These are phyloP conservation scores for rabbit (Oryctolagus cuniculus) DNA, from an alignment of 2,113 vertebrate species.

Conservation along the genomic window mOryCun1.1 NC_091443.1:41263001-41263500, in stretches of 20 bases:
- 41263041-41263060: background rate
- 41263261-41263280: constrained; percentile 10
- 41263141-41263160: background rate
- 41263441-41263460: background rate
- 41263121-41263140: background rate
- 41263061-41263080: background rate
- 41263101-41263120: background rate
- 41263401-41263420: background rate
- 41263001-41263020: constrained; percentile 35
- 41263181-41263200: constrained; percentile 6
- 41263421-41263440: background rate
- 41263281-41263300: background rate
- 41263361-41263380: background rate
- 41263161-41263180: constrained; percentile 12
- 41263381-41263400: constrained; percentile 8
- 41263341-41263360: background rate
- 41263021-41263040: constrained; percentile 12
- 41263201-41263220: background rate
- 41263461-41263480: background rate
- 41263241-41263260: background rate
- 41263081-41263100: constrained; percentile 16
- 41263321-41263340: background rate
- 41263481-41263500: background rate
- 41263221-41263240: background rate
- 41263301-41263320: constrained; percentile 40